Percentiles rank a stretch among this genome's conserved stretches.
These are phyloP conservation scores for Podarcis muralis DNA, from an alignment of 2,113 vertebrate species.

Conservation along the genomic window DNA sequence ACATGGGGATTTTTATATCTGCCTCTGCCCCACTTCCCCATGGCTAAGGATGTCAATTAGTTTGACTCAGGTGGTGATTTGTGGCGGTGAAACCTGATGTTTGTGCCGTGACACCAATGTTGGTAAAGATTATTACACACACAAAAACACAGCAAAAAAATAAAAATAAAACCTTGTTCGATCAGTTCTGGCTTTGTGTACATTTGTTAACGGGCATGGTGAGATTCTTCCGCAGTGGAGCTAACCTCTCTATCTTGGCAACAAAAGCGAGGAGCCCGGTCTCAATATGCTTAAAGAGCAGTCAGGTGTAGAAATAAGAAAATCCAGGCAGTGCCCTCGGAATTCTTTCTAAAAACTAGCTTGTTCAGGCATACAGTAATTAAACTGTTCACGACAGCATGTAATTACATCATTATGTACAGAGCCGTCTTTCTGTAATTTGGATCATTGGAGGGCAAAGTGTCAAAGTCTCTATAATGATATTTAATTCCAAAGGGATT, in stretches of 20 bases:
- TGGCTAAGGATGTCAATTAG: not conserved
- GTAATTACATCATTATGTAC: conserved; percentile 81
- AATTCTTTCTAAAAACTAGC: conserved; percentile 21
- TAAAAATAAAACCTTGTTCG: not conserved
- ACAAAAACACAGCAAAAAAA: not conserved
- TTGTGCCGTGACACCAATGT: not conserved
- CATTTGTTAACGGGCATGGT: not conserved
- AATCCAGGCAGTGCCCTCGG: conserved; percentile 46
- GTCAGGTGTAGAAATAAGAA: conserved; percentile 51
- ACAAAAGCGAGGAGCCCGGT: not conserved
- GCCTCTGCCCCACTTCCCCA: not conserved
- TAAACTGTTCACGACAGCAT: conserved; percentile 79
- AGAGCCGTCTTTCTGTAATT: conserved; percentile 73
- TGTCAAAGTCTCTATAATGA: conserved; percentile 74
- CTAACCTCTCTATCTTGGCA: conserved; percentile 15
- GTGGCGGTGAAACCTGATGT: not conserved
- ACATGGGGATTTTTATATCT: not conserved
- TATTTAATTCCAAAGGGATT: conserved; percentile 71
- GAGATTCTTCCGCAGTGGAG: not conserved
- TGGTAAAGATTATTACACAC: not conserved
- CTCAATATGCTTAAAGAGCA: conserved; percentile 33
- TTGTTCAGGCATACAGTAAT: conserved; percentile 72
- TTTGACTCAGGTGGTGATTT: not conserved
- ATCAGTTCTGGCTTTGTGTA: not conserved
- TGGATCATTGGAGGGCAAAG: conserved; percentile 73